Evolutionary conservation across 2,797 vertebrate genomes (phyloP).

Genomic region (Neoniphon sammara): DNA sequence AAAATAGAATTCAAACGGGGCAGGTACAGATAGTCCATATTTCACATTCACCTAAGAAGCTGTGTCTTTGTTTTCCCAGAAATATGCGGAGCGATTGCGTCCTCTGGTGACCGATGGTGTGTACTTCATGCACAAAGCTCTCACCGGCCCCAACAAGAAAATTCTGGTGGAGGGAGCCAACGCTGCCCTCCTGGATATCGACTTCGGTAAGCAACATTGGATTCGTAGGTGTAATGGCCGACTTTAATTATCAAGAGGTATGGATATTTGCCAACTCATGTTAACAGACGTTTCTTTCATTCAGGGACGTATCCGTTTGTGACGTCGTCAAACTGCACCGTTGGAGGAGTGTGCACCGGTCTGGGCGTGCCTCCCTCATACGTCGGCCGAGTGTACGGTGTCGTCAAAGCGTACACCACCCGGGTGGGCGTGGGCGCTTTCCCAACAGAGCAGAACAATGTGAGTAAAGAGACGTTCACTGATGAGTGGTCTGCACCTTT

Average conservation of each 20-base stretch:
- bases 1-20: not conserved
- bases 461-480: conserved; percentile 63
- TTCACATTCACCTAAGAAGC: not conserved
- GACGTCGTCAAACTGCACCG: conserved; percentile 88
- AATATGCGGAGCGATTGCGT: conserved; percentile 79
- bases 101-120: conserved; percentile 87
- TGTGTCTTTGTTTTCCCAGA: conserved; percentile 60
- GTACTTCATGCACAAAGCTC: conserved; percentile 87
- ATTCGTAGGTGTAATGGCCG: not conserved
- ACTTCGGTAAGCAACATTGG: conserved; percentile 81
- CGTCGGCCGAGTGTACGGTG: conserved; percentile 85
- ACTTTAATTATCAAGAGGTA: not conserved
- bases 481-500: not conserved
- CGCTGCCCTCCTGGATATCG: conserved; percentile 86
- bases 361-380: conserved; percentile 85
- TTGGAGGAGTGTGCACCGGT: conserved; percentile 86
- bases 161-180: conserved; percentile 89
- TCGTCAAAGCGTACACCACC: conserved; percentile 88
- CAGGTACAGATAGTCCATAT: not conserved
- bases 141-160: conserved; percentile 85
- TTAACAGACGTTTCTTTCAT: conserved; percentile 26
- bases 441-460: conserved; percentile 86
- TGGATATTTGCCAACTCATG: not conserved
- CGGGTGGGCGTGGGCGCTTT: conserved; percentile 87
- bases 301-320: conserved; percentile 88